Evolutionary conservation across 2,113 vertebrate genomes (phyloP), one percentile per base, ranked within the genome.

Genomic region (Bos javanicus): DNA sequence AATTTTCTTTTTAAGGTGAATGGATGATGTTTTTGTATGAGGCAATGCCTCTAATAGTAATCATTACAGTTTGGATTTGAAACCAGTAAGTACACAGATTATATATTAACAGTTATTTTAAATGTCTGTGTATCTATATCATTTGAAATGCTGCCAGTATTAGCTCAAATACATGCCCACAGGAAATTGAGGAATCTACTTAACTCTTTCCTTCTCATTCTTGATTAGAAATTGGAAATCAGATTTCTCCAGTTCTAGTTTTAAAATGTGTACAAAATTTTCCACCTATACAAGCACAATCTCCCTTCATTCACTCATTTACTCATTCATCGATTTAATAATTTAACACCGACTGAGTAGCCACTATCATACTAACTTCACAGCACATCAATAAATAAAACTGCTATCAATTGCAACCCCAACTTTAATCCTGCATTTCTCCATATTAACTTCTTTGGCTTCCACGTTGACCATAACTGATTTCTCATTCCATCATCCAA

Each of bases 101-200:
- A 91, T 82, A 14, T 84, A 91, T 64, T 88, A 30, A 96, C 89
- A 94, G 89, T 85, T 33, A 91, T 93, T 86, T 90, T 82, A 90
- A 96, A 87, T 78, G 48, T 91, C 48, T 98, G 78, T 97, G 84
- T 80, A 46, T 95, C 98, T 98, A 57, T 80, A 84, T 94, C 54
- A n/a, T 97, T 91, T 97, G 81, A 78, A 97, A 56, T 92, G 50
- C 83, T 89, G 30, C 52, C 25, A n/a, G 94, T 96, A 96, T 93
- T 43, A 98, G 64, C 78, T 46, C 54, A 96, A 96, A 94, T 52
- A 80, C 0, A 64, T n/a, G 54, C 28, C 30, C 56, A 78, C 14
- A 87, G 36, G 95, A 97, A 95, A 92, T 64, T 97, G 28, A 93
- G 43, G 74, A 90, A 91, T 82, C 39, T 71, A 33, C 21, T 96